A percentile compares a stretch with the other conserved stretches of the same genome.
These are phyloP conservation scores for Romanogobio albipinnatus DNA, from an alignment of 2,113 vertebrate species.

Conservation along the genomic window DNA sequence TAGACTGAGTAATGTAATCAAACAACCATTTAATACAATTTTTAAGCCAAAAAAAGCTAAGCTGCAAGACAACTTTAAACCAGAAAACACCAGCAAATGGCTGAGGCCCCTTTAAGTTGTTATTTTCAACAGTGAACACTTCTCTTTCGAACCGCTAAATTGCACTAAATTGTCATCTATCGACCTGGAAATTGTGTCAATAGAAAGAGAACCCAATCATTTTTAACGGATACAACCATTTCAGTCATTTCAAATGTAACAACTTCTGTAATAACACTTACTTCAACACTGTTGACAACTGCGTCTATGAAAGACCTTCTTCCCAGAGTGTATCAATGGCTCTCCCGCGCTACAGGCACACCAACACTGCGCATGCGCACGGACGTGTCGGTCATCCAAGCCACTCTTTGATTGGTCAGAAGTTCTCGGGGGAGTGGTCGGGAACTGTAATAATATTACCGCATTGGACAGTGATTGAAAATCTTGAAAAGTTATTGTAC, in stretches of 20 bases:
- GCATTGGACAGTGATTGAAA: background rate
- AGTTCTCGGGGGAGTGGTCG: slow-evolving; percentile 63
- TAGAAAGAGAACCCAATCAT: background rate
- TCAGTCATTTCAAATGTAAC: background rate
- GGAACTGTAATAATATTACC: background rate
- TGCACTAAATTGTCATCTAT: background rate
- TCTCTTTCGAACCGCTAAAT: background rate
- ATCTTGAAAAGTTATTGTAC: background rate
- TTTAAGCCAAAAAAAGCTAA: background rate
- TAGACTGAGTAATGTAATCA: background rate
- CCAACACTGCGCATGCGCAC: slow-evolving; percentile 63
- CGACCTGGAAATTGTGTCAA: background rate
- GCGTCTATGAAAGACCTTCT: background rate
- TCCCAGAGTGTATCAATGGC: background rate
- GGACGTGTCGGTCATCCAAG: accelerated
- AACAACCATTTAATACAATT: background rate
- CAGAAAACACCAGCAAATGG: background rate
- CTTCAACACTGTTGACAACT: background rate
- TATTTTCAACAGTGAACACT: background rate
- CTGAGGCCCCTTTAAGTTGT: background rate
- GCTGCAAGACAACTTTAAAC: background rate
- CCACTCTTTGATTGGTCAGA: slow-evolving; percentile 65
- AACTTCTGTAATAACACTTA: background rate
- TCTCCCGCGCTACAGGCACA: slow-evolving; percentile 66
- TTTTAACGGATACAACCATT: background rate